A percentile compares a stretch with the other conserved stretches of the same genome.
These are phyloP conservation scores for Meghimatium bilineatum DNA, from an alignment of 2,888 invertebrate species.

Conservation along the genomic window DNA sequence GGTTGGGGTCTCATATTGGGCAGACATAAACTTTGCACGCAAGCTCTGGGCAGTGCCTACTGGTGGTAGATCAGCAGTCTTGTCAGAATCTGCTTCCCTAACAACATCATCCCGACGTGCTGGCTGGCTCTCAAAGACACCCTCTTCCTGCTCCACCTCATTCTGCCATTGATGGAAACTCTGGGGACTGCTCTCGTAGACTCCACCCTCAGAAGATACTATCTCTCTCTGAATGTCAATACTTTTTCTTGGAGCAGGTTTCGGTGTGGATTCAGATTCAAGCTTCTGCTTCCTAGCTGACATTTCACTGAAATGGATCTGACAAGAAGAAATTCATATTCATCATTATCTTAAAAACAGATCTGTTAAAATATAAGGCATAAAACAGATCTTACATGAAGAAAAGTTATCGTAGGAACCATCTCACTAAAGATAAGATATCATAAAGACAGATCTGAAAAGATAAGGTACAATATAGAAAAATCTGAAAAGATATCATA, in stretches of 20 bases:
- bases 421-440: too few species aligned
- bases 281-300: conserved; percentile 23
- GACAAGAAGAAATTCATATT: background rate
- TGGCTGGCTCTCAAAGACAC: conserved; percentile 56
- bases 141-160: conserved; percentile 55
- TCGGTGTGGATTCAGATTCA: conserved; percentile 1
- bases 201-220: conserved; percentile 12
- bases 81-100: conserved; percentile 74
- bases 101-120: conserved; percentile 75
- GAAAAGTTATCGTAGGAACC: too few species aligned
- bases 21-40: conserved; percentile 90
- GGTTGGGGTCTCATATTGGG: conserved; percentile 66
- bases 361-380: too few species aligned
- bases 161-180: conserved; percentile 41
- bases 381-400: too few species aligned
- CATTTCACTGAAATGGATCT: conserved; percentile 30
- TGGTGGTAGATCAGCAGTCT: conserved; percentile 71
- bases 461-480: too few species aligned
- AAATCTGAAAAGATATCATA: too few species aligned
- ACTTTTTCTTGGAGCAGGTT: conserved; percentile 1
- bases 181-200: conserved; percentile 49
- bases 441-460: too few species aligned
- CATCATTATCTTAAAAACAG: background rate
- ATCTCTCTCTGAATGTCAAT: conserved; percentile 14
- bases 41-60: conserved; percentile 88